Evolutionary conservation across 2,797 vertebrate genomes (phyloP).

Genomic region (Nyctalus aviator): DNA sequence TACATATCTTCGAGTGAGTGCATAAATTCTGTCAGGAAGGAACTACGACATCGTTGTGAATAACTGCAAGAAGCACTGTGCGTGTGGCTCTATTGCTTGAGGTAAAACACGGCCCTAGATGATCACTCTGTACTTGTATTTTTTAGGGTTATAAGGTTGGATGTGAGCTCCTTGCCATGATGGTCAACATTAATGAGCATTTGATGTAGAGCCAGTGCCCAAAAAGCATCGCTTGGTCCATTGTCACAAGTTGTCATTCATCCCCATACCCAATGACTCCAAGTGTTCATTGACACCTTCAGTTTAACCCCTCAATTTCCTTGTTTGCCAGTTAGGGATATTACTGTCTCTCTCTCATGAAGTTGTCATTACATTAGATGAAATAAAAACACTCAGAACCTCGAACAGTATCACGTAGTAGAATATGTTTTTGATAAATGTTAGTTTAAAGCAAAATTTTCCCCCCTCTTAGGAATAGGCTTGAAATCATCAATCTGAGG

Average conservation of each 20-base stretch:
- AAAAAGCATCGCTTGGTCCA: neutral
- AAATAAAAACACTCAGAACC: neutral
- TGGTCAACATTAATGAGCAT: neutral
- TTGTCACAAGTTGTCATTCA: neutral
- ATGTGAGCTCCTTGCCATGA: neutral
- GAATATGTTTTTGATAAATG: neutral
- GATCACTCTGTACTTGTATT: neutral
- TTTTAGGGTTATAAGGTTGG: neutral
- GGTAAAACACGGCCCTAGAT: conserved; percentile 38
- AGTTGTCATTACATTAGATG: neutral
- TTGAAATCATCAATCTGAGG: conserved; percentile 64
- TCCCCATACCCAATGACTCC: accelerated
- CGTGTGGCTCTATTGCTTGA: neutral
- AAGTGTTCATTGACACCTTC: neutral
- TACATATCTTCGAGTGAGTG: conserved; percentile 58
- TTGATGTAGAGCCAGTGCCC: neutral
- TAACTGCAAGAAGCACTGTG: neutral
- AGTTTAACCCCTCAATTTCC: neutral
- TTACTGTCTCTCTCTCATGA: neutral
- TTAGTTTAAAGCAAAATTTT: conserved; percentile 33
- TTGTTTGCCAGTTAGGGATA: neutral
- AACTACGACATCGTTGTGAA: conserved; percentile 1
- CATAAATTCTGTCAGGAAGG: conserved; percentile 75
- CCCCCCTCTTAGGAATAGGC: neutral
- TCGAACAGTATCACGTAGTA: neutral